Evolutionary conservation across 2,888 invertebrate species (phyloP).

Genomic region (Eupeodes latifasciatus): DNA sequence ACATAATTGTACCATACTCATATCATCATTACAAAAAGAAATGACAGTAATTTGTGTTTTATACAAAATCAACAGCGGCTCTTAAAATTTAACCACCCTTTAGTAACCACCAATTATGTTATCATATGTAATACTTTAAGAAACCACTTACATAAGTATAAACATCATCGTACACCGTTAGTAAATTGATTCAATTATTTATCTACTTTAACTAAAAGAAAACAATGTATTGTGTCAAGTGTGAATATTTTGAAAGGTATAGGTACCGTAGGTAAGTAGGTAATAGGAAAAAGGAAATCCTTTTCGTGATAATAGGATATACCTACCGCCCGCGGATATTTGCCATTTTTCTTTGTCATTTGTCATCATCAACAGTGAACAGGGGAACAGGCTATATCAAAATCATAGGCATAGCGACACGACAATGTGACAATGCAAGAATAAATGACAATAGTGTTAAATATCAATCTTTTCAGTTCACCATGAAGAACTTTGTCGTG

Average conservation of each 20-base stretch:
- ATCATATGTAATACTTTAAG: no score
- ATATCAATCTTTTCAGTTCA: slow-evolving; percentile 47
- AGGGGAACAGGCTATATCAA: not conserved
- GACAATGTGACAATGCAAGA: slow-evolving; percentile 28
- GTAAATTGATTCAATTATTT: slow-evolving; percentile 38
- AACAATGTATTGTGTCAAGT: slow-evolving; percentile 20
- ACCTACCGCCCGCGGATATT: slow-evolving; percentile 43
- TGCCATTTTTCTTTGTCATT: slow-evolving; percentile 29
- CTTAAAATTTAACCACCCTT: no score
- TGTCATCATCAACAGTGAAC: slow-evolving; percentile 36
- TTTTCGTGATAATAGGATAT: slow-evolving; percentile 12
- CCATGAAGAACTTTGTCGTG: not conserved
- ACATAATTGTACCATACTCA: no score
- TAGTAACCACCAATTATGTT: no score
- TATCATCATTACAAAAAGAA: no score
- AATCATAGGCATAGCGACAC: no score
- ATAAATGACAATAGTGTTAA: slow-evolving; percentile 53
- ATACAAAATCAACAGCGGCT: no score
- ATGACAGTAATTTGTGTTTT: no score
- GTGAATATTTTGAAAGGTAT: slow-evolving; percentile 3
- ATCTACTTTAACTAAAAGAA: slow-evolving; percentile 24
- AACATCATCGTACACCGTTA: slow-evolving; percentile 4
- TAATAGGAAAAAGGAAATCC: slow-evolving; percentile 8
- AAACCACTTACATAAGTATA: not conserved
- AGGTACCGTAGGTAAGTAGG: no score